Base-by-base conservation (phyloP, 2,888 invertebrate genomes). In the Teinopalpus imperialis region DNA sequence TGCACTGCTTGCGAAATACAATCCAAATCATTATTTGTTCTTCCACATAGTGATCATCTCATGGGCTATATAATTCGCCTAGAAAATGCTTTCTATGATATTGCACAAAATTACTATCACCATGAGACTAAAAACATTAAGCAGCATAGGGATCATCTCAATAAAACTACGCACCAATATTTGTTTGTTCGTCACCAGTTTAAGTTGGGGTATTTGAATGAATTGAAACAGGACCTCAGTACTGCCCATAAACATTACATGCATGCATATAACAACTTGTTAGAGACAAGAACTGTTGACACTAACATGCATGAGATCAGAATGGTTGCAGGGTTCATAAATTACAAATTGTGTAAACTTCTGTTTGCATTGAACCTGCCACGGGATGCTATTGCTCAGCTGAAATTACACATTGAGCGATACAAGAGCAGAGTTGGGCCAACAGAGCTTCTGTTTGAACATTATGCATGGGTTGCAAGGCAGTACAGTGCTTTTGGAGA, bases 131-230 rank as follows among this genome's bases (percentile, higher is more conserved):
- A 96, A 63, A 93, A 93, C 53, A 93, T 97, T 24, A 97, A 97
- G 70, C 92, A 93, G 30, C 98, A 98, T 74, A 91, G 94, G 58
- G 98, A 98, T 69, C 95, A 96, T 66, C 90, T 98, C 21, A 97
- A 97, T 61, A 96, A 96, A 81, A 95, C 94, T 6, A 94, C 94
- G 10, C 98, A 98, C 81, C 96, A 96, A 74, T 94, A 95, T 62
- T 90, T 99, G 40, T 96, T 95, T 89, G 97, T 99, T 14, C 89
- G 99, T 20, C 98, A 99, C 85, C 97, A 98, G 69, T 98, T 98
- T 73, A 99, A 99, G 87, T 93, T 98, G 75, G 99, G 95, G 0
- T 98, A 98, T 83, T 92, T 98, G 40, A 95, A 96, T 67, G 99
- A 99, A 83, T 81, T 99, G 52, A 94, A 95, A 62, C 97, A 98